phyloP scores from a whole-genome alignment of 2,888 invertebrate genomes.

The Drosophila subquinaria region DNA sequence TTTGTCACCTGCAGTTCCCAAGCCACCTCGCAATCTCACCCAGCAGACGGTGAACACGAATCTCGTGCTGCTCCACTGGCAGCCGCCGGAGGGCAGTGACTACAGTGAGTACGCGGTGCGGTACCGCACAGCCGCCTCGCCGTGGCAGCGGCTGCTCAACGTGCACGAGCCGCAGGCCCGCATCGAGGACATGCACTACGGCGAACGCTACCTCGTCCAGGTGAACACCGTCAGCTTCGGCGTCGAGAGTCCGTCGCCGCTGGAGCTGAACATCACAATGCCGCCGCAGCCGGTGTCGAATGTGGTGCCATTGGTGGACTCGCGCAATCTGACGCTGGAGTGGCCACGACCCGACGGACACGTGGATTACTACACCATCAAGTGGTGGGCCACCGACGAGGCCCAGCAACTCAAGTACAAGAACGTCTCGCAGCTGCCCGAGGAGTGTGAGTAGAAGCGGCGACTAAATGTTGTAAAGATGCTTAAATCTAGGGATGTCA shows the following conservation, averaged over 20 bases:
- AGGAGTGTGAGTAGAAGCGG: constrained; percentile 64
- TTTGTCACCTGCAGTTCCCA: constrained; percentile 88
- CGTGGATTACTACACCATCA: constrained; percentile 92
- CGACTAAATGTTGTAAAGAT: neutral
- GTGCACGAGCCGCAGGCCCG: constrained; percentile 90
- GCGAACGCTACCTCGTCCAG: constrained; percentile 94
- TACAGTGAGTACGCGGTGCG: constrained; percentile 92
- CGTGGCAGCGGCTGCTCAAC: constrained; percentile 90
- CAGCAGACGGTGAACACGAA: constrained; percentile 92
- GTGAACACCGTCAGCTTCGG: constrained; percentile 94
- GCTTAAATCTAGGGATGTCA: neutral
- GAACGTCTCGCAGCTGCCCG: constrained; percentile 86
- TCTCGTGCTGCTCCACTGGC: constrained; percentile 92
- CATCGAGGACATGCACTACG: constrained; percentile 94
- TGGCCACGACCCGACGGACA: constrained; percentile 96
- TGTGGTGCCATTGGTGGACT: constrained; percentile 92
- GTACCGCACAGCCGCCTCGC: constrained; percentile 91
- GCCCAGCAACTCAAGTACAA: constrained; percentile 86
- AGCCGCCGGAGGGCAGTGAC: constrained; percentile 88
- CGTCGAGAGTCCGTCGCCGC: constrained; percentile 92
- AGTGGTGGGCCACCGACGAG: constrained; percentile 90
- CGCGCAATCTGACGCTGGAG: constrained; percentile 95
- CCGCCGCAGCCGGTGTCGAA: constrained; percentile 95
- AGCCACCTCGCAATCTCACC: constrained; percentile 91
- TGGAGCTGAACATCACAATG: constrained; percentile 93